Conservation (phyloP, 2,888 invertebrate species). For the Escarpia spicata region DNA sequence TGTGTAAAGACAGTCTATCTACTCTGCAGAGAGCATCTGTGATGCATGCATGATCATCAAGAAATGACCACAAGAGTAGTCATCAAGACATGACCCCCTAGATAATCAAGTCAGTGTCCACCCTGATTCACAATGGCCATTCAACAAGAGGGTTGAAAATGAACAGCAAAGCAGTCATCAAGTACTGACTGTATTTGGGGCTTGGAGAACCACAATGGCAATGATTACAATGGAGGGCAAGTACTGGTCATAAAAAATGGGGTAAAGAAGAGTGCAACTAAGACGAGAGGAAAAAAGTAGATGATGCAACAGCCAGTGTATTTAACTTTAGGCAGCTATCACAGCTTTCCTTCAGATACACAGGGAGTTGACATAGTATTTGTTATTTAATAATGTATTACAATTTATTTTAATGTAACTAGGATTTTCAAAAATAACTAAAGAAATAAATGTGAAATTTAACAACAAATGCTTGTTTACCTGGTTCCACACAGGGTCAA, state of each 20-base stretch:
- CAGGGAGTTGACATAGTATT: too few relatives aligned
- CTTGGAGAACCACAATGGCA: neutral
- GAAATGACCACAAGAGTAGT: too few relatives aligned
- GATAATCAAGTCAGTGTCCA: neutral
- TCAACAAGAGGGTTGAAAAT: neutral
- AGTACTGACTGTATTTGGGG: neutral
- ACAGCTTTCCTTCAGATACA: too few relatives aligned
- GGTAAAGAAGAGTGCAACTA: neutral
- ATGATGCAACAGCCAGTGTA: neutral
- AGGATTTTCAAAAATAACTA: neutral
- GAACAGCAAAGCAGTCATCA: neutral
- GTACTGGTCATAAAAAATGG: neutral
- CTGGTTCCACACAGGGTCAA: conserved; percentile 65
- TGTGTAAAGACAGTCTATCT: too few relatives aligned
- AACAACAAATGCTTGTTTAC: conserved; percentile 25
- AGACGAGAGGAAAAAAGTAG: neutral
- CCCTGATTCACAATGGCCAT: neutral
- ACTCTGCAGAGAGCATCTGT: too few relatives aligned
- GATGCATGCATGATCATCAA: too few relatives aligned
- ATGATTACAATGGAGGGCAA: neutral
- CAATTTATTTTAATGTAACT: neutral
- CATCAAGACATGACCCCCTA: neutral
- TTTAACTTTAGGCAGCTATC: too few relatives aligned
- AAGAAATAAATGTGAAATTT: neutral
- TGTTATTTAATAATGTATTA: too few relatives aligned